Conservation (phyloP, 1,140 invertebrate species). For the Bilobella aurantiaca region DNA sequence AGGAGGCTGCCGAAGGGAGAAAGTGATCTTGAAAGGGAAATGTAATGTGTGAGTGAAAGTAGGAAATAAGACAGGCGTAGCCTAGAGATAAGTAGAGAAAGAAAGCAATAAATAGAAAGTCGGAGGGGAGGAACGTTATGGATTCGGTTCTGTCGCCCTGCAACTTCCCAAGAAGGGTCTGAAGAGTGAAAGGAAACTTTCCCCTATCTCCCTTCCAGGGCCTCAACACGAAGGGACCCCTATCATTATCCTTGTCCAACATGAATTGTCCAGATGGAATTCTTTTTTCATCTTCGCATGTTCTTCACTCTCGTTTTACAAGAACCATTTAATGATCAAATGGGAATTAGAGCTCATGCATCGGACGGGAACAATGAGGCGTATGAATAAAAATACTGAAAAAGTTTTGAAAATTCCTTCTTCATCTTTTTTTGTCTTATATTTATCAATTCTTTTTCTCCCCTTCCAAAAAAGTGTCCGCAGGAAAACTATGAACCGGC, state of each 20-base stretch:
- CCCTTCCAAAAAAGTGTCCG: not conserved
- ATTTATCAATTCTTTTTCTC: not conserved
- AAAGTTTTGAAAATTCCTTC: not conserved
- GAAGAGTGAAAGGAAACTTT: not conserved
- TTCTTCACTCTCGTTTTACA: not conserved
- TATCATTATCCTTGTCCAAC: slow-evolving; percentile 5
- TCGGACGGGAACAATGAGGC: not conserved
- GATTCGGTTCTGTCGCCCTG: not conserved
- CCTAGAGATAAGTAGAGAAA: slow-evolving; percentile 5
- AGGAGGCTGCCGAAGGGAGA: not conserved
- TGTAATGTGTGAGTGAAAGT: slow-evolving; percentile 8
- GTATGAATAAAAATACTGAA: not conserved
- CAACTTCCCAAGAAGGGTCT: not conserved
- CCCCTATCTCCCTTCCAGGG: not conserved
- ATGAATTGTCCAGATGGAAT: not conserved
- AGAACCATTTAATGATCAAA: not conserved
- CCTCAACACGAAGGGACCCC: not conserved
- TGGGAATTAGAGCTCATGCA: not conserved
- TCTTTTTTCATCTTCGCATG: not conserved
- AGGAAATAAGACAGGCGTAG: slow-evolving; percentile 8
- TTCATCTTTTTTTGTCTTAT: not conserved
- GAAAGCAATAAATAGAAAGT: slow-evolving; percentile 3
- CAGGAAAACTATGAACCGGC: not conserved
- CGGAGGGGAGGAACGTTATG: not conserved
- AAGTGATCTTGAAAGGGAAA: not conserved